Evolutionary conservation across 2,113 vertebrate genomes (phyloP), one percentile per base, ranked within the genome.

Genomic region (Misgurnus anguillicaudatus): DNA sequence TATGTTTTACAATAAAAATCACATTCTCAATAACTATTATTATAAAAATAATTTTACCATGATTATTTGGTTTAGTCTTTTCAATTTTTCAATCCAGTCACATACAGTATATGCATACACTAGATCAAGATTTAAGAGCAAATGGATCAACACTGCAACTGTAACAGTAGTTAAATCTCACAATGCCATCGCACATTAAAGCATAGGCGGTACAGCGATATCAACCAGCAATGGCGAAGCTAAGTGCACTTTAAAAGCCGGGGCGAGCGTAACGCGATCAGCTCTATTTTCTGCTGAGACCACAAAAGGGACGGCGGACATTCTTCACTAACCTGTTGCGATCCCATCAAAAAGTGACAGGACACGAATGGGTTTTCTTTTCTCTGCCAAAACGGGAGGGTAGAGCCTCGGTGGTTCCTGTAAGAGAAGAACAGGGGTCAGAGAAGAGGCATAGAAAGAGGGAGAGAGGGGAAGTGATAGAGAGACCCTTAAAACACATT

Each of bases 261-360:
- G 53, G 42, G 70, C n/a, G 41, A 11, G 36, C 67, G 65, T 81
- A 77, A 85, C 11, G 1, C 9, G 41, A 83, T 74, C 39, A 62
- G 57, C 63, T 77, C n/a, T n/a, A n/a, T n/a, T n/a, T n/a, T n/a
- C 14, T 45, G 66, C 62, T 78, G 36, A 78, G 9, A 76, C n/a
- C 38, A 68, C 36, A 57, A 73, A 47, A 11, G 24, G 4, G 5
- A 82, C 10, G 47, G 66, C 4, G 19, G 60, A 24, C 41, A 24
- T 67, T 85, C n/a, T 79, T 17, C 13, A 79, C 92, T 88, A 78
- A 98, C 97, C 97, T 92, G 97, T 99, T 83, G 97, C 96, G 0
- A 99, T 99, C 87, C 97, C 97, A 0, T 98, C 97, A 8, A 99
- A 99, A n/a, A 99, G 91, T 0, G 97, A 99, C 31, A 99, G 92